phyloP scores from a whole-genome alignment of 2,888 invertebrate species.

The Spilosoma lubricipeda region DNA sequence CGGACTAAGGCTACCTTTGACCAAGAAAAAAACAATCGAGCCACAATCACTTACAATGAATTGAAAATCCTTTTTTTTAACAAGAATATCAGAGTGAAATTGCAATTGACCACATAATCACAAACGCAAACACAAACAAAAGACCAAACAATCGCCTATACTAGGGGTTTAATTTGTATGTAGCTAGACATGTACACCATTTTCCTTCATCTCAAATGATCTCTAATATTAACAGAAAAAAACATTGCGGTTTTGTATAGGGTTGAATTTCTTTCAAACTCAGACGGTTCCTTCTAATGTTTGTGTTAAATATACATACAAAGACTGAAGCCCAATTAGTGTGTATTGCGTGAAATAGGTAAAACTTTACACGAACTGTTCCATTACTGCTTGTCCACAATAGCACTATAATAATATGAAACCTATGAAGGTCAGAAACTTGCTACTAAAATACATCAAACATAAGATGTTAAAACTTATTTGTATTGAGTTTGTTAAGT shows the following conservation, averaged over 20 bases:
- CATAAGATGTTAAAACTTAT: constrained; percentile 13
- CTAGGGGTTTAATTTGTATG: background rate
- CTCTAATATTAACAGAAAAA: background rate
- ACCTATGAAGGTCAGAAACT: constrained; percentile 9
- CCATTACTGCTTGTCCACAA: background rate
- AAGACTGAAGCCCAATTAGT: background rate
- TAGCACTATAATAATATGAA: constrained; percentile 7
- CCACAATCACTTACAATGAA: too few species aligned
- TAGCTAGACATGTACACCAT: background rate
- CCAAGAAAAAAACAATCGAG: too few species aligned
- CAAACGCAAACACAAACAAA: too few species aligned
- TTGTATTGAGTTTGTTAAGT: constrained; percentile 23
- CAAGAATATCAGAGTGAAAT: too few species aligned
- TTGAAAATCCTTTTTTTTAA: too few species aligned
- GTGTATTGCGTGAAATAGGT: background rate
- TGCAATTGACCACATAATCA: too few species aligned
- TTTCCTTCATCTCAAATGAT: background rate
- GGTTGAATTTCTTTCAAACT: background rate
- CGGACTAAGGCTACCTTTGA: too few species aligned
- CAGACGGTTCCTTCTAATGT: background rate
- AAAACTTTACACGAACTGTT: background rate
- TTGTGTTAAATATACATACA: background rate
- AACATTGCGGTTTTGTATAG: background rate
- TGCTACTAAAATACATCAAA: background rate
- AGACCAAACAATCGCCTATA: too few species aligned